Conservation (phyloP, 2,797 vertebrate genomes). For the Prionace glauca region DNA sequence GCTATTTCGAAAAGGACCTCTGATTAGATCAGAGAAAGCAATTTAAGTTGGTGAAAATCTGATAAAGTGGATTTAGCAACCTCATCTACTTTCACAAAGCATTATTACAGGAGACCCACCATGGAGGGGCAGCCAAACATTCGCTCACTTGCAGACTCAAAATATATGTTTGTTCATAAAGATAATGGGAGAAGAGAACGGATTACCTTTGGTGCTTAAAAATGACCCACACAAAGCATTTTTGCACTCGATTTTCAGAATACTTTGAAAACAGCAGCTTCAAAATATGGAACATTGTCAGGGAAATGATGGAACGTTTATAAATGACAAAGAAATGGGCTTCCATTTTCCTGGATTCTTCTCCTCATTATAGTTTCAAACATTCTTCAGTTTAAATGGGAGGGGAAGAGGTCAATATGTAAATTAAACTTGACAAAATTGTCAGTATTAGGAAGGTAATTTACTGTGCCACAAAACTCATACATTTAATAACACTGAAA, state of each 20-base stretch:
- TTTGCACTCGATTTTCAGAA: neutral
- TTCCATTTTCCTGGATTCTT: neutral
- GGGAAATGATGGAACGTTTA: neutral
- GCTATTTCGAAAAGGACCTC: neutral
- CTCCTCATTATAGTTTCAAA: neutral
- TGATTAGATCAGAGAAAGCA: constrained; percentile 1
- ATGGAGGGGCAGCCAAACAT: neutral
- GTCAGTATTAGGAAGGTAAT: neutral
- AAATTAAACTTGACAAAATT: neutral
- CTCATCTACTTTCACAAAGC: neutral
- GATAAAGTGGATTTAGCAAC: constrained; percentile 10
- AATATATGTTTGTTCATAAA: neutral
- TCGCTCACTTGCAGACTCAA: neutral
- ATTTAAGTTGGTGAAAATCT: constrained; percentile 22
- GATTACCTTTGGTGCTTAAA: neutral
- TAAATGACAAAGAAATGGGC: neutral
- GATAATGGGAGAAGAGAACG: neutral
- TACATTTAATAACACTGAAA: neutral
- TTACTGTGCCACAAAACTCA: neutral
- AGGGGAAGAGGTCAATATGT: neutral
- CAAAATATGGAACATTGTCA: neutral
- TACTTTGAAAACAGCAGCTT: neutral
- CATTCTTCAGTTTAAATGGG: neutral
- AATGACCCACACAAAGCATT: neutral
- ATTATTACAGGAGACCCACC: neutral